Evolutionary conservation across 2,888 invertebrate genomes (phyloP).

Genomic region (Clostera curtula): DNA sequence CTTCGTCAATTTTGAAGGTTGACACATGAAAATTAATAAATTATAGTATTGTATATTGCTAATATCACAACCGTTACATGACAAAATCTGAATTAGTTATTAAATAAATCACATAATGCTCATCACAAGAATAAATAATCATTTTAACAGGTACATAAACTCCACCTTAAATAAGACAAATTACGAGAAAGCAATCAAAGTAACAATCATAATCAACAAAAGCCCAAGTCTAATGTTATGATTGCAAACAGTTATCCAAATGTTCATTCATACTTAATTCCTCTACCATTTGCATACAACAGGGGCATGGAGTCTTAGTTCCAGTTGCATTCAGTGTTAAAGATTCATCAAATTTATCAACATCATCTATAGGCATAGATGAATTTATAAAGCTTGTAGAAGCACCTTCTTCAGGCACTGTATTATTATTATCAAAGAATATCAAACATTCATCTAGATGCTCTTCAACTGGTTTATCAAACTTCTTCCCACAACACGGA

Average conservation of each 20-base stretch:
- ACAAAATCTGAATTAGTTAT: too few species aligned
- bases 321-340: conserved; percentile 56
- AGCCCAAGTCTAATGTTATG: conserved; percentile 6
- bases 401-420: conserved; percentile 45
- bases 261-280: conserved; percentile 74
- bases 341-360: conserved; percentile 48
- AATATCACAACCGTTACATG: too few species aligned
- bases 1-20: too few species aligned
- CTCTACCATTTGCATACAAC: conserved; percentile 72
- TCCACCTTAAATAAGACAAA: too few species aligned
- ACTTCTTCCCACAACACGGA: conserved; percentile 54
- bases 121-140: too few species aligned
- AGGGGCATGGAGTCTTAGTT: conserved; percentile 74
- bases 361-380: conserved; percentile 41
- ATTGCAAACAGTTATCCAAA: conserved; percentile 62
- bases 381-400: conserved; percentile 31
- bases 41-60: too few species aligned
- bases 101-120: too few species aligned
- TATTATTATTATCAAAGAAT: conserved; percentile 56
- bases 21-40: too few species aligned
- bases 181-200: not conserved
- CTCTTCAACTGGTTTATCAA: conserved; percentile 44
- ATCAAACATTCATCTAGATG: conserved; percentile 71
- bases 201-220: conserved; percentile 1
- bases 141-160: too few species aligned